Evolutionary conservation across 2,113 vertebrate genomes (phyloP).

Genomic region (Hemiprocne comata): DNA sequence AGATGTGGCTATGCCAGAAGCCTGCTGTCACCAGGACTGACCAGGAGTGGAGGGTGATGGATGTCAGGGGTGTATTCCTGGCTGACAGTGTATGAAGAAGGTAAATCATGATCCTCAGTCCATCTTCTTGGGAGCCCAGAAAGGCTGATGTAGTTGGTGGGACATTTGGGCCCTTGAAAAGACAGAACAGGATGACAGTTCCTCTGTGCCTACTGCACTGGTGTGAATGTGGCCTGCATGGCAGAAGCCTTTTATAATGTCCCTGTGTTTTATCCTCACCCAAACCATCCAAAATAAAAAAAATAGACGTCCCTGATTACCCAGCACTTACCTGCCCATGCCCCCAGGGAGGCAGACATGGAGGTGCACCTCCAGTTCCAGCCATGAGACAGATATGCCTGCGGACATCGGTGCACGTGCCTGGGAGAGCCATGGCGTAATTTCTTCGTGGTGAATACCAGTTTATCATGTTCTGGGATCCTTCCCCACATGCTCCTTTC

Average conservation of each 20-base stretch:
- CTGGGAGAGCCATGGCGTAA: not conserved
- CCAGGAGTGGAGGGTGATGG: not conserved
- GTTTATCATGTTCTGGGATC: not conserved
- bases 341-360: not conserved
- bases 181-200: accelerated
- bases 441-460: not conserved
- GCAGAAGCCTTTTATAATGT: not conserved
- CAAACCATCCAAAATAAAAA: not conserved
- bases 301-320: no score
- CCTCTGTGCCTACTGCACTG: accelerated
- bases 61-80: not conserved
- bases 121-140: not conserved
- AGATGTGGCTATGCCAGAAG: not conserved
- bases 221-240: not conserved
- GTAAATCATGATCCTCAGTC: not conserved
- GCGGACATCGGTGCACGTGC: accelerated
- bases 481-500: not conserved
- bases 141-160: not conserved
- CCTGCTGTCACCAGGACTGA: accelerated
- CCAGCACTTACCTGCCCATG: not conserved
- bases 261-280: not conserved
- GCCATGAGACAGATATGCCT: not conserved
- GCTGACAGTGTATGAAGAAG: not conserved
- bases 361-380: accelerated
- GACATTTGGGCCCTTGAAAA: not conserved